Evolutionary conservation across 1,140 invertebrate species (phyloP).

Genomic region (Drosophila tani): DNA sequence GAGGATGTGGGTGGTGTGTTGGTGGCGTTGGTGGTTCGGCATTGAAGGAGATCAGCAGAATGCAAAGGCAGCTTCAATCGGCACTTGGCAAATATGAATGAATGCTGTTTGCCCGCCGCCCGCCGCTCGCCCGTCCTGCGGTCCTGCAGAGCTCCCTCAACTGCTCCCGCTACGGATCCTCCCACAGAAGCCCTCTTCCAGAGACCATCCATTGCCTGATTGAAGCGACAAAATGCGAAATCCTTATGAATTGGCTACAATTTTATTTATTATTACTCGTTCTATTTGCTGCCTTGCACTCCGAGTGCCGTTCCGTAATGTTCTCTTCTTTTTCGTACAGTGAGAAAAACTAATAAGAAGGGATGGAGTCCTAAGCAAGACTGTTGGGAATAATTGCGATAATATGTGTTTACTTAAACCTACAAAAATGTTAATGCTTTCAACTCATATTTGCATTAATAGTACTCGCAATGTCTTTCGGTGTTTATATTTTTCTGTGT

Average conservation of each 20-base stretch:
- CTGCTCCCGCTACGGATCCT: background rate
- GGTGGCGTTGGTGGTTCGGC: constrained; percentile 6
- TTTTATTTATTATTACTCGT: constrained; percentile 82
- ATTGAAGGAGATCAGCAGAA: constrained; percentile 43
- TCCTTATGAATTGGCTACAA: constrained; percentile 83
- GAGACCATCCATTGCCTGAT: constrained; percentile 42
- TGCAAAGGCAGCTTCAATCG: constrained; percentile 56
- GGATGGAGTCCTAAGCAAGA: too few species aligned
- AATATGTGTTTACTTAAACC: too few species aligned
- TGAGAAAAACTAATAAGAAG: too few species aligned
- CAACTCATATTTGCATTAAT: too few species aligned
- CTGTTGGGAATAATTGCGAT: background rate
- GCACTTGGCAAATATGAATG: constrained; percentile 80
- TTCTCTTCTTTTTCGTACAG: background rate
- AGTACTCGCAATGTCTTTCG: too few species aligned
- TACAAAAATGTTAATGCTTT: too few species aligned
- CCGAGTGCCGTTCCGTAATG: constrained; percentile 4
- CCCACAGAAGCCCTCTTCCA: background rate
- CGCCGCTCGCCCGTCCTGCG: constrained; percentile 20
- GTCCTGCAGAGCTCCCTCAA: background rate
- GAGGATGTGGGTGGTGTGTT: constrained; percentile 16
- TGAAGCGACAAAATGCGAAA: constrained; percentile 74
- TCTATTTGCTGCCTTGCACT: constrained; percentile 63
- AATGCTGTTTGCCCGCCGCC: constrained; percentile 77
- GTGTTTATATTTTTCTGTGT: background rate